A percentile compares a stretch with the other conserved stretches of the same genome.
Evolutionary conservation across 2,797 vertebrate genomes (phyloP).

Genomic region (Channa striata): DNA sequence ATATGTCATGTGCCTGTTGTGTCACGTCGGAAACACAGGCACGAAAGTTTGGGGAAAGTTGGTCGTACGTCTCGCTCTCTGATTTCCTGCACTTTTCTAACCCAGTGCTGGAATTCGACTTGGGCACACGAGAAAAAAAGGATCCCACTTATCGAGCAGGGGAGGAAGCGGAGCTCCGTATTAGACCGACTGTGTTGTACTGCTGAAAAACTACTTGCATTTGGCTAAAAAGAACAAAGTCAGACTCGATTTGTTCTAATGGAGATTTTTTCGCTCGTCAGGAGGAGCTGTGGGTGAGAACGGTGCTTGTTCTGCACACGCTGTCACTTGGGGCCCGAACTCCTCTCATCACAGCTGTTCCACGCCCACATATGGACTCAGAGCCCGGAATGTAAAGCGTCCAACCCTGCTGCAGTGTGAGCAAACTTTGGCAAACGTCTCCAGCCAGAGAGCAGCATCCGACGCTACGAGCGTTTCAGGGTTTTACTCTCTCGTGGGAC

Average conservation of each 20-base stretch:
- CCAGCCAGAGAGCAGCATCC: constrained; percentile 50
- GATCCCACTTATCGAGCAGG: constrained; percentile 3
- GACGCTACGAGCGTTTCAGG: constrained; percentile 28
- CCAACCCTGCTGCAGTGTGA: constrained; percentile 38
- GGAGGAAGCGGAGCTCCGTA: constrained; percentile 14
- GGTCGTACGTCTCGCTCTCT: background rate
- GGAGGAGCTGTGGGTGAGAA: constrained; percentile 70
- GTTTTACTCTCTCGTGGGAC: constrained; percentile 6
- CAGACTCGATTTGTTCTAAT: constrained; percentile 26
- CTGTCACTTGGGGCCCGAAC: constrained; percentile 63
- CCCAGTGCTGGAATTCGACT: constrained; percentile 7
- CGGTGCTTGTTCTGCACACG: constrained; percentile 64
- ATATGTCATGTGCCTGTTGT: background rate
- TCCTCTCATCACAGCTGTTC: constrained; percentile 78
- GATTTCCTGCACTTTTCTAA: constrained; percentile 14
- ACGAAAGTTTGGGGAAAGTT: background rate
- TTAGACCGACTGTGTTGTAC: background rate
- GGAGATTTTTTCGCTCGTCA: constrained; percentile 27
- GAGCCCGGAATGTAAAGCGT: constrained; percentile 62
- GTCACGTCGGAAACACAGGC: too few relatives aligned
- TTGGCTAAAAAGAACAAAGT: constrained; percentile 6
- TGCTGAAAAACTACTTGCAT: constrained; percentile 14
- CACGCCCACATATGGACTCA: constrained; percentile 67
- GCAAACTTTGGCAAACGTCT: constrained; percentile 70
- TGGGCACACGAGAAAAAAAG: constrained; percentile 16